A percentile compares a stretch with the other conserved stretches of the same genome.
phyloP scores from a whole-genome alignment of 2,888 invertebrate genomes.

The Lepidocyrtinus sp. region DNA sequence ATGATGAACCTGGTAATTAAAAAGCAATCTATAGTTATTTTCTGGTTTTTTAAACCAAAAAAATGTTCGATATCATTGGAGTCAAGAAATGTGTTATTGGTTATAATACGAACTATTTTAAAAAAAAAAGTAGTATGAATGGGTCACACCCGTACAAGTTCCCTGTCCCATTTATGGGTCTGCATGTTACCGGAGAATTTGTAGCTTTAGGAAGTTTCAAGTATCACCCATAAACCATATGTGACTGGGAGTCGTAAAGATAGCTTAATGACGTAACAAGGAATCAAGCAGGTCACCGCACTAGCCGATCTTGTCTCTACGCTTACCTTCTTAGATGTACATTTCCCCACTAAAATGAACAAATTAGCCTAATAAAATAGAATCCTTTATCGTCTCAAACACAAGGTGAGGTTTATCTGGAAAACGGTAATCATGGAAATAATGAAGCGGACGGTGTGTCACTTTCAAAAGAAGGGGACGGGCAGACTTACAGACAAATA shows the following conservation, averaged over 20 bases:
- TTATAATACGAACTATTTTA: background rate
- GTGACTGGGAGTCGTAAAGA: constrained; percentile 53
- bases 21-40: background rate
- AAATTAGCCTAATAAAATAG: constrained; percentile 44
- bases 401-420: background rate
- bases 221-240: constrained; percentile 40
- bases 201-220: background rate
- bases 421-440: background rate
- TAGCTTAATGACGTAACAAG: constrained; percentile 51
- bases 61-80: background rate
- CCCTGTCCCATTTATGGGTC: background rate
- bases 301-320: too few relatives aligned
- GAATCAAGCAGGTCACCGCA: constrained; percentile 35
- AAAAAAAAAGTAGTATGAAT: background rate
- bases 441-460: constrained; percentile 3
- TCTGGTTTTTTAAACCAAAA: background rate
- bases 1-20: background rate
- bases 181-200: background rate
- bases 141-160: constrained; percentile 38
- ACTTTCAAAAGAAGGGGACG: background rate
- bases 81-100: background rate
- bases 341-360: constrained; percentile 46
- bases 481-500: constrained; percentile 18
- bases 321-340: too few relatives aligned
- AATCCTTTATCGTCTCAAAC: background rate